Percentiles rank a stretch among this genome's conserved stretches.
These are phyloP conservation scores for Leptinotarsa texana DNA, from an alignment of 1,140 invertebrate genomes.

Conservation along the genomic window DNA sequence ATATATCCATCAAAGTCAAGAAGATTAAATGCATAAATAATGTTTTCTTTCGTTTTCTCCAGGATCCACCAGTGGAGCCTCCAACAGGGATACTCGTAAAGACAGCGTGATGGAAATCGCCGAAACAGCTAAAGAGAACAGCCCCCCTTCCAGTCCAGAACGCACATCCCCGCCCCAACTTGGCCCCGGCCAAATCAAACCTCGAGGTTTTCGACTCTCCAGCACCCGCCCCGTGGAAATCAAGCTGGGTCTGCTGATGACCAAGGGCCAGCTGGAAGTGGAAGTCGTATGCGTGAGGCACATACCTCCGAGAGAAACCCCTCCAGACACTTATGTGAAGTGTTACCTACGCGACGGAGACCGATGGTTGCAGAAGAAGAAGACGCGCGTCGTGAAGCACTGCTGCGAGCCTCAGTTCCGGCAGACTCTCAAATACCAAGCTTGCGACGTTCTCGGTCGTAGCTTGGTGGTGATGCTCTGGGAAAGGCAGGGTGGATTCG, in stretches of 20 bases:
- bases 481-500: constrained; percentile 83
- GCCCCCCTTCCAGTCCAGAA: constrained; percentile 58
- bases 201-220: constrained; percentile 69
- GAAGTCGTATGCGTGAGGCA: constrained; percentile 69
- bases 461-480: constrained; percentile 84
- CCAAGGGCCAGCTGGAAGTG: constrained; percentile 89
- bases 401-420: constrained; percentile 81
- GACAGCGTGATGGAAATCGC: constrained; percentile 51
- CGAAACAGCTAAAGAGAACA: constrained; percentile 53
- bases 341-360: constrained; percentile 88
- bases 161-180: constrained; percentile 57
- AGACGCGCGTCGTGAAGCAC: constrained; percentile 77
- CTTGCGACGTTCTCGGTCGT: constrained; percentile 81
- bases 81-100: constrained; percentile 44
- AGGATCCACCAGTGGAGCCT: constrained; percentile 42
- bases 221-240: constrained; percentile 76
- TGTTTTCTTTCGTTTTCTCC: not conserved
- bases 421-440: constrained; percentile 86
- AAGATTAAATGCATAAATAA: no score
- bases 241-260: constrained; percentile 84
- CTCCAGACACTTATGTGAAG: constrained; percentile 89
- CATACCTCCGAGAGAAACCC: constrained; percentile 58
- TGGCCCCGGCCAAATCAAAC: constrained; percentile 78
- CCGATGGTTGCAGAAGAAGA: constrained; percentile 86
- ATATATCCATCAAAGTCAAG: no score